phyloP scores from a whole-genome alignment of 2,113 vertebrate genomes.

The Thamnophis sirtalis region DNA sequence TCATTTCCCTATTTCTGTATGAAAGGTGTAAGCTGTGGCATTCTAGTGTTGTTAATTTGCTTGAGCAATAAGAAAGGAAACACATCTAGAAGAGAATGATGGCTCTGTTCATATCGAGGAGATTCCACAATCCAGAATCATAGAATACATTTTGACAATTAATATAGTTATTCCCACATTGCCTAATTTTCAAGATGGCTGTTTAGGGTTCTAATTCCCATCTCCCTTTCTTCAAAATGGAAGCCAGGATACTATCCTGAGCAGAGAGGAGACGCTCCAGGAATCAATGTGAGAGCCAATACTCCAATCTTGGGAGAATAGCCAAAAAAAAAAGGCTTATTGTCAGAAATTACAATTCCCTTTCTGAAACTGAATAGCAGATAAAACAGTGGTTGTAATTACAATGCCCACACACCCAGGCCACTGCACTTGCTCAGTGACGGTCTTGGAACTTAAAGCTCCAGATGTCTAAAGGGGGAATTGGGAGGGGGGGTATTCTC shows the following conservation, averaged over 20 bases:
- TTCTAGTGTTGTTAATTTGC: not conserved
- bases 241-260: not conserved
- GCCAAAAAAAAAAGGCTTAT: not conserved
- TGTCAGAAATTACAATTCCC: not conserved
- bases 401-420: not conserved
- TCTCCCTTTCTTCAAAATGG: not conserved
- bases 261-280: not conserved
- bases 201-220: not conserved
- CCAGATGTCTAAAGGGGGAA: not conserved
- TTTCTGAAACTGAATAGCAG: not conserved
- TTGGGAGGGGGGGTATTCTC: not conserved
- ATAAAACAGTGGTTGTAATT: not conserved
- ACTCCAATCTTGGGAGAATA: not conserved
- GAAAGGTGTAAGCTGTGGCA: not conserved
- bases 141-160: not conserved
- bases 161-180: not conserved
- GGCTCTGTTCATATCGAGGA: not conserved
- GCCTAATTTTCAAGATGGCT: not conserved
- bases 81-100: not conserved
- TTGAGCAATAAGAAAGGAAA: not conserved
- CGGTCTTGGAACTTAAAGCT: not conserved
- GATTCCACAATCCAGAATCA: not conserved
- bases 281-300: not conserved
- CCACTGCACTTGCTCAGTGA: not conserved
- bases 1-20: not conserved